Evolutionary conservation across 1,140 invertebrate genomes (phyloP).

Genomic region (Phymorhynchus buccinoides): DNA sequence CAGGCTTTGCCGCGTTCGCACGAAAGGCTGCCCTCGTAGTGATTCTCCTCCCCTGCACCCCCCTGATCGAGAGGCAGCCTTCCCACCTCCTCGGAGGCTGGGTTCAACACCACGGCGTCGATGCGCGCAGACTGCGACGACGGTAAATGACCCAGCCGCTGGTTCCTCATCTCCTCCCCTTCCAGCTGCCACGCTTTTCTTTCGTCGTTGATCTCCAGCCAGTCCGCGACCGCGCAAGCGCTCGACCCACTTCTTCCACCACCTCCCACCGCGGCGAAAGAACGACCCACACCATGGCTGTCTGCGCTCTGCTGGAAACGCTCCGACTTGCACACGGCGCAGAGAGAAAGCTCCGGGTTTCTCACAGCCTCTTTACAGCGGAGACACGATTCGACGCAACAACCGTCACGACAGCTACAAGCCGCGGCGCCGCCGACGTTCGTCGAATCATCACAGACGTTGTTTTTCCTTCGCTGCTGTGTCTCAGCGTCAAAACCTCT

Average conservation of each 20-base stretch:
- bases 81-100: background rate
- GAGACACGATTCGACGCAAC: too few species aligned
- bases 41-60: background rate
- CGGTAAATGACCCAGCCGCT: background rate
- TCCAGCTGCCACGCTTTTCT: slow-evolving; percentile 6
- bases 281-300: too few species aligned
- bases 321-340: background rate
- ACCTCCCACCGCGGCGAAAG: too few species aligned
- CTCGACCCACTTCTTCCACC: background rate
- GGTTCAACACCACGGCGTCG: too few species aligned
- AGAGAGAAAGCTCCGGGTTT: background rate
- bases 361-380: too few species aligned
- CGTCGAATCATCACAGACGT: too few species aligned
- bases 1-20: background rate
- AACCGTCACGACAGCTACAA: too few species aligned
- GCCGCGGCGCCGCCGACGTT: too few species aligned
- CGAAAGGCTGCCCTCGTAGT: background rate
- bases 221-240: background rate
- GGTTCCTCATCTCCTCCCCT: background rate
- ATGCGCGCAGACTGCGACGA: background rate
- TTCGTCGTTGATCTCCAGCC: slow-evolving; percentile 36
- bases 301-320: too few species aligned
- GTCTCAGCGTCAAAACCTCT: too few species aligned
- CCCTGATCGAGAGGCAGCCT: background rate
- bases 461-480: too few species aligned